Percentiles rank a stretch among this genome's conserved stretches.
phyloP scores from a whole-genome alignment of 2,797 vertebrate species.

The Potorous gilbertii region DNA sequence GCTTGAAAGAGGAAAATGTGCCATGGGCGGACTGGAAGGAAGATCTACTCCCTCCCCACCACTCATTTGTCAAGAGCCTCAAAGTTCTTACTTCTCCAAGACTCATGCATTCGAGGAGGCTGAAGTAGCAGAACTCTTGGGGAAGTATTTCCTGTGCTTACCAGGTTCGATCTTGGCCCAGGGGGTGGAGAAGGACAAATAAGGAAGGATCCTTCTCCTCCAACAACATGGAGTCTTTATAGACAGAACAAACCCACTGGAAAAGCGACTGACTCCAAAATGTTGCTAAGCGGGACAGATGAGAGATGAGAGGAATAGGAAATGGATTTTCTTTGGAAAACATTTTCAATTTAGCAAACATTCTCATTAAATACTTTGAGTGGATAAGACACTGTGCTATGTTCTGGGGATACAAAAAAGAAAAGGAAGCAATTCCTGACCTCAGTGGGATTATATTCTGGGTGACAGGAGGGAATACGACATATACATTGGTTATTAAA shows the following conservation, averaged over 20 bases:
- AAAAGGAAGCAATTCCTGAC: neutral
- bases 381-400: neutral
- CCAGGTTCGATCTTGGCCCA: too few species aligned
- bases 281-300: neutral
- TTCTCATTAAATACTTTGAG: neutral
- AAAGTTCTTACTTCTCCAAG: neutral
- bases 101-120: neutral
- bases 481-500: neutral
- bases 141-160: neutral
- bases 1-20: fast-evolving
- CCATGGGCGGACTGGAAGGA: neutral
- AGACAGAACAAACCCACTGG: neutral
- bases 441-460: neutral
- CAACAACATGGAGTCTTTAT: neutral
- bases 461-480: neutral
- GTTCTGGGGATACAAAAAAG: neutral
- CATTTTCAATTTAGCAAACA: neutral
- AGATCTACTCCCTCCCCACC: neutral
- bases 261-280: neutral
- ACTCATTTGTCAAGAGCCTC: neutral
- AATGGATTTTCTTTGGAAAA: neutral
- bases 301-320: neutral
- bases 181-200: neutral
- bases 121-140: neutral
- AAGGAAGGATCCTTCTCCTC: neutral